Evolutionary conservation across 92 coral and sea anemone genomes (phyloP), one percentile per base, ranked within the genome.

Genomic region (Zoanthus sociatus): DNA sequence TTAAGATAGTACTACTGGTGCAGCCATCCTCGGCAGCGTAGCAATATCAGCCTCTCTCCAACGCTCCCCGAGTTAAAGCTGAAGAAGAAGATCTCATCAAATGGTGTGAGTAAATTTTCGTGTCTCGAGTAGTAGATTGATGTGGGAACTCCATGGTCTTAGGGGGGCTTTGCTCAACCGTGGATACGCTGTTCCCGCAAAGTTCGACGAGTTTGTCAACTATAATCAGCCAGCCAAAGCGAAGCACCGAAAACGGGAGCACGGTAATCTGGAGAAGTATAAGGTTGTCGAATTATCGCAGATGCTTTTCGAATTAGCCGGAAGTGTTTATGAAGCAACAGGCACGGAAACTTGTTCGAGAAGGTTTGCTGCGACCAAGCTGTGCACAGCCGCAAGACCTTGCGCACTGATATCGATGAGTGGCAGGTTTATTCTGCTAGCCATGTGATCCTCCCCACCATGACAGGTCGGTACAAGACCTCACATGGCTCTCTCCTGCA

Each of bases 121-220:
- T 88, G 67, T 73, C 74, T 60, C 47, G 81, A 61, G 78, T 88
- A 53, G 78, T 83, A 47, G 91, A 88, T 54, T 45, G 15, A 73
- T 88, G 87, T 88, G 91, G 91, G 87, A 87, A 78, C 82, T 88
- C 66, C 77, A 88, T 88, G 83, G 91, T 63, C 87, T 82, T 67
- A 86, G 88, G 83, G 83, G 74, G 83, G 82, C 91, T 66, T 78
- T 88, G 72, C 69, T 48, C 17, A 82, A 83, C 56, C 58, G 82
- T 58, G 74, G 83, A 54, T 88, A 76, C 73, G 88, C 82, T 64
- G 77, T 82, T 81, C 91, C 91, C 5, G 84, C 60, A 60, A 82
- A 82, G 91, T 88, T 88, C 83, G 74, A 81, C 83, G 63, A 77
- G 44, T 89, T 89, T 83, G 82, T 66, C 63, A 81, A 87, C 20